phyloP scores from a whole-genome alignment of 2,888 invertebrate species.

The Perizoma flavofasciatum region DNA sequence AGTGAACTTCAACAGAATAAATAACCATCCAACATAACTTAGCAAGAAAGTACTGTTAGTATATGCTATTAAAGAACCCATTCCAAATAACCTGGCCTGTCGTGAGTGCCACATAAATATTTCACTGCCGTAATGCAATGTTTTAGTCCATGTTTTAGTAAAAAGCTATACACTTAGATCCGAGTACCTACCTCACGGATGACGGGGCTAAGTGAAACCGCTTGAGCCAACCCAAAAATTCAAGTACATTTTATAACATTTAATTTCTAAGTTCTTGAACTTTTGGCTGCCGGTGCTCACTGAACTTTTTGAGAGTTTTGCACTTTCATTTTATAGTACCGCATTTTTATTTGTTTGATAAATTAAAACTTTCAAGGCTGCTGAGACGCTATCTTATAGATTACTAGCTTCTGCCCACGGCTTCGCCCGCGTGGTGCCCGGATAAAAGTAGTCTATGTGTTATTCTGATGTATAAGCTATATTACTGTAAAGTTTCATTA shows the following conservation, averaged over 20 bases:
- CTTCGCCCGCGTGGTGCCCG: no score
- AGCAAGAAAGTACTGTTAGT: conserved; percentile 3
- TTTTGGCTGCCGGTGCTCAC: conserved; percentile 1
- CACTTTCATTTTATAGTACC: no score
- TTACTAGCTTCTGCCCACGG: no score
- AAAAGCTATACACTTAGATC: conserved; percentile 28
- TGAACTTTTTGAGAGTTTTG: no score
- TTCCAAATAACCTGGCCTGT: conserved; percentile 13
- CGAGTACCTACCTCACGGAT: not conserved
- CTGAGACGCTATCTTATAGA: no score
- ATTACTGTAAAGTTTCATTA: no score
- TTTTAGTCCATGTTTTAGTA: conserved; percentile 27
- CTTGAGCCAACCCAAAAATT: conserved; percentile 10
- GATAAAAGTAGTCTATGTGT: no score
- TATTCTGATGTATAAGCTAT: no score
- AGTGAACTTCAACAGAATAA: no score
- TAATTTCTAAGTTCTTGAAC: not conserved
- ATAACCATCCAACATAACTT: not conserved
- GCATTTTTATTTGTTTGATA: no score
- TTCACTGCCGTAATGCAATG: conserved; percentile 24
- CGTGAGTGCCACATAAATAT: conserved; percentile 26
- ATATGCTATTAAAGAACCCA: conserved; percentile 5
- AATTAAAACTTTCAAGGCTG: no score
- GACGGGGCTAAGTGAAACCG: conserved; percentile 21
- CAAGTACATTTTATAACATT: not conserved